Conservation (phyloP, 2,888 invertebrate genomes). For the Aplocera efformata region DNA sequence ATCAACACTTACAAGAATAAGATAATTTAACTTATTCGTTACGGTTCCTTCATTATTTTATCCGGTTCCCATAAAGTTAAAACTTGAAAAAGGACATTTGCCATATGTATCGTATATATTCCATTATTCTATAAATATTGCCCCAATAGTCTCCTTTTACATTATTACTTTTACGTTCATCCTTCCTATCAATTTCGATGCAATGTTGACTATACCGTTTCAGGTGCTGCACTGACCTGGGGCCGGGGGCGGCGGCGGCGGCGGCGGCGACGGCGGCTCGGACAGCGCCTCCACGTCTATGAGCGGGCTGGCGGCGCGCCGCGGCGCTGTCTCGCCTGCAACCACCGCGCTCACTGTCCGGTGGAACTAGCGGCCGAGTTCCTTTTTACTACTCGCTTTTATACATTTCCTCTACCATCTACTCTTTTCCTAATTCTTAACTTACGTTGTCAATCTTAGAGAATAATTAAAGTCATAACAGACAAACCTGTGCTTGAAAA, state of each 20-base stretch:
- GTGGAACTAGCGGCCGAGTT: conserved; percentile 37
- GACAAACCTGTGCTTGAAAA: no score
- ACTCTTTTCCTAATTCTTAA: no score
- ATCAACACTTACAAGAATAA: no score
- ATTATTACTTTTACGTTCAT: not conserved
- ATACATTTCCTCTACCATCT: conserved; percentile 1
- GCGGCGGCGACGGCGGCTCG: conserved; percentile 79
- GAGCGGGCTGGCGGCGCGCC: conserved; percentile 83
- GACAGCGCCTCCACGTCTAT: conserved; percentile 85
- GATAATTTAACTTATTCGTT: no score
- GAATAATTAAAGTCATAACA: no score
- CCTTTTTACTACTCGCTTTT: conserved; percentile 27
- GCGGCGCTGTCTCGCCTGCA: conserved; percentile 83
- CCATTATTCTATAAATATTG: no score
- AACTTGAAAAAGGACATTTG: no score
- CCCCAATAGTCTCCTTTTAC: not conserved
- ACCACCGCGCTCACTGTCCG: conserved; percentile 43
- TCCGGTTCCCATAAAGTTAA: no score
- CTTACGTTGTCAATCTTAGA: no score
- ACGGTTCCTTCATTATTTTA: no score
- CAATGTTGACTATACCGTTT: conserved; percentile 63
- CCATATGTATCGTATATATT: no score
- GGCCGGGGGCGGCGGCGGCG: conserved; percentile 54
- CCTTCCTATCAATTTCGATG: conserved; percentile 13
- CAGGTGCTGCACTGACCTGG: conserved; percentile 81